Percentiles rank a stretch among this genome's conserved stretches.
Conservation (phyloP, 2,888 invertebrate species). For the Encarsia formosa region DNA sequence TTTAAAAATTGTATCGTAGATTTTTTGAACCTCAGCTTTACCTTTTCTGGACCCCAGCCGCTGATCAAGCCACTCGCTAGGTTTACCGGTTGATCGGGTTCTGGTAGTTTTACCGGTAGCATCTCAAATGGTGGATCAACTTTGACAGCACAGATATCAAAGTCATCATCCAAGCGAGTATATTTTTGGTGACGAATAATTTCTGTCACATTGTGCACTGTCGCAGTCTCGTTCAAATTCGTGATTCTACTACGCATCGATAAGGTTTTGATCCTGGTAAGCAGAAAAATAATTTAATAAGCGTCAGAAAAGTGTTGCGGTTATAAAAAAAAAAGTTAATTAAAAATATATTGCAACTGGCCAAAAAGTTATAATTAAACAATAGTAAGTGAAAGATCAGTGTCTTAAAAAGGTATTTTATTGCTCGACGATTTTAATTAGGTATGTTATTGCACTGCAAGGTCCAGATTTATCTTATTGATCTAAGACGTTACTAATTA, state of each 20-base stretch:
- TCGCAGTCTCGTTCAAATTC: slow-evolving; percentile 55
- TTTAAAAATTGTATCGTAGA: background rate
- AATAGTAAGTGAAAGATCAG: too few relatives aligned
- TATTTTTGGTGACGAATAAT: slow-evolving; percentile 56
- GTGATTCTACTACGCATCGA: slow-evolving; percentile 4
- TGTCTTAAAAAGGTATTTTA: too few relatives aligned
- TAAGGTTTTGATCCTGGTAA: background rate
- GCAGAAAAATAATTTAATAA: too few relatives aligned
- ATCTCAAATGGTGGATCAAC: background rate
- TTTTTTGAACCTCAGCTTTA: background rate
- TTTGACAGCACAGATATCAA: slow-evolving; percentile 8
- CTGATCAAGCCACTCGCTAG: background rate
- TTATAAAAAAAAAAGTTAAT: too few relatives aligned
- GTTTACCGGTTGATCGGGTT: background rate
- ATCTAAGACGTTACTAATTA: too few relatives aligned
- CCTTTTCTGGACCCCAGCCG: too few relatives aligned
- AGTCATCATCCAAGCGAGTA: slow-evolving; percentile 9
- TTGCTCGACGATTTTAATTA: too few relatives aligned
- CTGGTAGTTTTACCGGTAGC: background rate
- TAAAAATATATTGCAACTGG: too few relatives aligned
- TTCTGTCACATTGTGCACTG: slow-evolving; percentile 53
- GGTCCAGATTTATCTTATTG: too few relatives aligned
- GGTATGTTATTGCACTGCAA: too few relatives aligned
- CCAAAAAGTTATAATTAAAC: too few relatives aligned
- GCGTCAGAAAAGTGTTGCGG: too few relatives aligned